A percentile compares a stretch with the other conserved stretches of the same genome.
Conservation (phyloP, 2,113 vertebrate genomes). For the Nibea coibor region DNA sequence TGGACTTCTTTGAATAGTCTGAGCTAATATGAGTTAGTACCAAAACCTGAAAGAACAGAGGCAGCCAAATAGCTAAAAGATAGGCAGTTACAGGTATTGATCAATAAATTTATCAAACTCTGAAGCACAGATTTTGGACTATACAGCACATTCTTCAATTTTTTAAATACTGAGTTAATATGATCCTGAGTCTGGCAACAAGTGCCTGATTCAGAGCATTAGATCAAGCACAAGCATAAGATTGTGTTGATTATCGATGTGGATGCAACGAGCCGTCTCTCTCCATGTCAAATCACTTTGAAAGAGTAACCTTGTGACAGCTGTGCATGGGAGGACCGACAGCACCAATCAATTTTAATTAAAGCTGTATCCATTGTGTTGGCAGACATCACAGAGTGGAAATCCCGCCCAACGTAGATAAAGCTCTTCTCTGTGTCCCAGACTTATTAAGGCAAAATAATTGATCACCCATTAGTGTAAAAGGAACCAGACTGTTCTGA, state of each 20-base stretch:
- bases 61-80: not conserved
- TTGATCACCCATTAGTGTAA: slow-evolving; percentile 58
- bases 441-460: slow-evolving; percentile 58
- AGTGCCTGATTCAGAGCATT: slow-evolving; percentile 8
- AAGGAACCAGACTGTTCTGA: slow-evolving; percentile 19
- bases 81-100: not conserved
- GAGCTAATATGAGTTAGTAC: not conserved
- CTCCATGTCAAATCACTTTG: slow-evolving; percentile 29
- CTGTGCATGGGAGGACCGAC: slow-evolving; percentile 46
- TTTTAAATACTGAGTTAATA: too few relatives aligned
- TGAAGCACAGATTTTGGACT: not conserved
- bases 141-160: not conserved
- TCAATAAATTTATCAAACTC: not conserved
- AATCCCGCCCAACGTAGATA: slow-evolving; percentile 50
- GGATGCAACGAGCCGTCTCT: slow-evolving; percentile 23
- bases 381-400: slow-evolving; percentile 61
- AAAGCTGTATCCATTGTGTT: slow-evolving; percentile 71
- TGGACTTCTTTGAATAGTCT: not conserved
- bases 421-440: slow-evolving; percentile 49
- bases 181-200: not conserved
- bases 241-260: slow-evolving; percentile 35
- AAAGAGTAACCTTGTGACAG: slow-evolving; percentile 62
- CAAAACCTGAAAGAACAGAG: not conserved
- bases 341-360: slow-evolving; percentile 74
- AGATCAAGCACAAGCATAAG: not conserved